These are phyloP conservation scores for Ochropleura plecta DNA, from an alignment of 2,888 invertebrate species.

Conservation along the genomic window DNA sequence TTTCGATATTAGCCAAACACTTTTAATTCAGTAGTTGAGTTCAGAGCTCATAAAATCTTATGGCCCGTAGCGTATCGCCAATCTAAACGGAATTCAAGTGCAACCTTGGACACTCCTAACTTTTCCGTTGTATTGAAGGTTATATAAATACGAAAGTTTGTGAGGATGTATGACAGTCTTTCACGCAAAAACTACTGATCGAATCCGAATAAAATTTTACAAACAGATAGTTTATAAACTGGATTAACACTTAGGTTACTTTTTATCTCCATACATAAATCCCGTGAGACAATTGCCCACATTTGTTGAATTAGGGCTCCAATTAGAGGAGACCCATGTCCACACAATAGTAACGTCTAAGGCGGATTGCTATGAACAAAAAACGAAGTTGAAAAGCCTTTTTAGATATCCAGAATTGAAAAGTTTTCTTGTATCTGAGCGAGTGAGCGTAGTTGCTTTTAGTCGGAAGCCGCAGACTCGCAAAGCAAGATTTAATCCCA, in stretches of 20 bases:
- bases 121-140: slow-evolving; percentile 20
- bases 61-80: slow-evolving; percentile 25
- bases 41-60: slow-evolving; percentile 27
- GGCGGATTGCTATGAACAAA: too few relatives aligned
- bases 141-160: neutral
- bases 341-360: too few relatives aligned
- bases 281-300: too few relatives aligned
- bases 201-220: too few relatives aligned
- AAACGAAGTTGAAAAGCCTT: too few relatives aligned
- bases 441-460: neutral
- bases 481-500: slow-evolving; percentile 9
- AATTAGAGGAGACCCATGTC: too few relatives aligned
- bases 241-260: too few relatives aligned
- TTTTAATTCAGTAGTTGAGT: slow-evolving; percentile 10
- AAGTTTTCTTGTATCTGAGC: neutral
- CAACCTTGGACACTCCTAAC: slow-evolving; percentile 34
- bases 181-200: too few relatives aligned
- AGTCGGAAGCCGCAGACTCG: slow-evolving; percentile 17
- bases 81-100: slow-evolving; percentile 6
- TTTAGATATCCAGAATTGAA: neutral
- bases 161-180: too few relatives aligned
- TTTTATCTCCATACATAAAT: too few relatives aligned
- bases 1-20: neutral
- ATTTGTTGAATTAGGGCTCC: too few relatives aligned
- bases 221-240: too few relatives aligned